Conservation (phyloP, 2,113 vertebrate species). For the Globicephala melas region DNA sequence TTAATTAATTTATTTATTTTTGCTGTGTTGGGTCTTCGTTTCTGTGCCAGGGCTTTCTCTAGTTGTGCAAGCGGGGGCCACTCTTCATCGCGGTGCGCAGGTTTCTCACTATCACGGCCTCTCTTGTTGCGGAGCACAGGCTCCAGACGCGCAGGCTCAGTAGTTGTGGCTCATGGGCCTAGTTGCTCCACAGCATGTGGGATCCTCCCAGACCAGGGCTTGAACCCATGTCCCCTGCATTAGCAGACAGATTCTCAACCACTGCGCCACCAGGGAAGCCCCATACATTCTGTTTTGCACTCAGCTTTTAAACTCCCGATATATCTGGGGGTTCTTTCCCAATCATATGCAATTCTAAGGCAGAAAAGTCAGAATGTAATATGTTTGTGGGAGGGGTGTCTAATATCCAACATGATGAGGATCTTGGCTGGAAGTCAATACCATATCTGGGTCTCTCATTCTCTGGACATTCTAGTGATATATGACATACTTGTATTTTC, state of each 20-base stretch:
- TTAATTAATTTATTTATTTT: no score
- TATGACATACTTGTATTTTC: not conserved
- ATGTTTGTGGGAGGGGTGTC: not conserved
- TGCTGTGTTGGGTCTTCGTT: no score
- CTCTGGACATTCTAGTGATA: not conserved
- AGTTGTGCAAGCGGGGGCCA: no score
- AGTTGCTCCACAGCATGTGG: fast-evolving
- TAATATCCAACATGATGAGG: not conserved
- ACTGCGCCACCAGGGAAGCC: no score
- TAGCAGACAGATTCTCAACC: no score
- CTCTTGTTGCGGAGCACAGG: no score
- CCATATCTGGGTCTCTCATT: not conserved
- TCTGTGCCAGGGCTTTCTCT: no score
- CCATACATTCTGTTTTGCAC: not conserved
- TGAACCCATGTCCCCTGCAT: no score
- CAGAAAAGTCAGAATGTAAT: not conserved
- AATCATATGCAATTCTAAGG: not conserved
- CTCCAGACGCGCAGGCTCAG: no score
- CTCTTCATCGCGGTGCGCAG: fast-evolving
- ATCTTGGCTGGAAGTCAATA: fast-evolving
- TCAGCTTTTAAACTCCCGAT: not conserved
- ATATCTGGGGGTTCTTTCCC: not conserved
- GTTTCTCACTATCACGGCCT: fast-evolving
- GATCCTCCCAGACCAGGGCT: no score
- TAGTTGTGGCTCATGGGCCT: fast-evolving